A percentile compares a stretch with the other conserved stretches of the same genome.
These are phyloP conservation scores for Neoniphon sammara DNA, from an alignment of 2,797 vertebrate species.

Conservation along the genomic window DNA sequence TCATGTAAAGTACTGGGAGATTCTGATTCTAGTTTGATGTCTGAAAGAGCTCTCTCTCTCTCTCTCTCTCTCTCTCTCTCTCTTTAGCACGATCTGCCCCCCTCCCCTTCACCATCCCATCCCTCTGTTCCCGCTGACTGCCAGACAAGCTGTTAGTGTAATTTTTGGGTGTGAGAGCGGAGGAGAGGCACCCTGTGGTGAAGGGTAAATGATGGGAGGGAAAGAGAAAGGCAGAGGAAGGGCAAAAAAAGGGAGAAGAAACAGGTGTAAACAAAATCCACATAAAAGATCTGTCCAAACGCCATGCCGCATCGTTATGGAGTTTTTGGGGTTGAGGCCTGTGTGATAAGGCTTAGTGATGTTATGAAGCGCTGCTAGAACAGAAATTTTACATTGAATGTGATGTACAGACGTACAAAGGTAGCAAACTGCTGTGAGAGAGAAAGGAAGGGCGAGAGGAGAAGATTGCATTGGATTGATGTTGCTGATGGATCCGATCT, in stretches of 20 bases:
- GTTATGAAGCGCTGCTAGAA: not conserved
- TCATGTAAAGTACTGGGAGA: slow-evolving; percentile 20
- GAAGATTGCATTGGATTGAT: slow-evolving; percentile 21
- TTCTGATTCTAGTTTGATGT: slow-evolving; percentile 1
- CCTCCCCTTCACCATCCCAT: slow-evolving; percentile 9
- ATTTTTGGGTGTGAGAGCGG: slow-evolving; percentile 53
- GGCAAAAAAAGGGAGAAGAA: slow-evolving; percentile 14
- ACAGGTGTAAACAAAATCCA: slow-evolving; percentile 9
- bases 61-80: slow-evolving; percentile 8
- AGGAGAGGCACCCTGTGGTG: slow-evolving; percentile 40
- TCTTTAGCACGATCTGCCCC: not conserved
- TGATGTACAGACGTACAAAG: not conserved
- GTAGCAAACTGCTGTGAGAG: not conserved
- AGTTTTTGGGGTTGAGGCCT: not conserved
- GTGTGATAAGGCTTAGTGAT: not conserved
- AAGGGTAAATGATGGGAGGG: slow-evolving; percentile 24
- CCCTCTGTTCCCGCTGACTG: slow-evolving; percentile 49
- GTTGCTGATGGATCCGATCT: slow-evolving; percentile 26
- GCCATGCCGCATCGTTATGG: not conserved
- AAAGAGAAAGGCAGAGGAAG: not conserved
- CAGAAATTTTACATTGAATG: not conserved
- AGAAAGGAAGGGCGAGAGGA: not conserved
- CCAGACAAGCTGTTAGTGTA: slow-evolving; percentile 64
- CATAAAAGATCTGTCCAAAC: not conserved
- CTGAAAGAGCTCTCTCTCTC: not conserved